Conservation (phyloP, 2,113 vertebrate species). For the Trichechus manatus region DNA sequence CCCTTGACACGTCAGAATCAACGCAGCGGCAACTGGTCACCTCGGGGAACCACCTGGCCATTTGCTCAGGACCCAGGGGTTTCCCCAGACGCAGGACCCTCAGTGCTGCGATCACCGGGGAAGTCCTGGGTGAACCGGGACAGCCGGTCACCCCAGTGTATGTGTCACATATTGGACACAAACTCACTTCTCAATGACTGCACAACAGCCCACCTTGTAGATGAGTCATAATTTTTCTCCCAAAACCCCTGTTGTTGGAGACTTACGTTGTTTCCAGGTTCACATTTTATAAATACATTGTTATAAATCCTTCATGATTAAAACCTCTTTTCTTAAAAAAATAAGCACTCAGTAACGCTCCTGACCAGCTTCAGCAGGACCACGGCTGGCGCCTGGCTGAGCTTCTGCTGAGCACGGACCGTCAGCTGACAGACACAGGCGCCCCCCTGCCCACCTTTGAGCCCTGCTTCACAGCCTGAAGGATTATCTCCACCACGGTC, state of each 20-base stretch:
- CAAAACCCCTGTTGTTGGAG: neutral
- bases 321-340: neutral
- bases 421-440: fast-evolving
- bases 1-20: too few species aligned
- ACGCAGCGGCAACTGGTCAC: too few species aligned
- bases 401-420: fast-evolving
- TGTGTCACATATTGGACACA: fast-evolving
- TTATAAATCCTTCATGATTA: neutral
- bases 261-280: neutral
- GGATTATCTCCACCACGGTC: constrained; percentile 95
- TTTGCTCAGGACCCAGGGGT: neutral
- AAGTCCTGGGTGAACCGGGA: neutral
- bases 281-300: neutral
- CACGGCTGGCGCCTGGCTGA: fast-evolving
- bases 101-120: neutral
- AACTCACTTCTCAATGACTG: neutral
- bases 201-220: too few species aligned
- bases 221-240: neutral
- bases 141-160: fast-evolving
- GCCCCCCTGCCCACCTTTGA: constrained; percentile 89
- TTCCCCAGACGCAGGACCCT: neutral
- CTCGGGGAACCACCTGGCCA: neutral
- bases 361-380: fast-evolving
- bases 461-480: constrained; percentile 94
- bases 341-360: fast-evolving